These are phyloP conservation scores for Gobiocypris rarus DNA, from an alignment of 2,113 vertebrate species.

Conservation along the genomic window DNA sequence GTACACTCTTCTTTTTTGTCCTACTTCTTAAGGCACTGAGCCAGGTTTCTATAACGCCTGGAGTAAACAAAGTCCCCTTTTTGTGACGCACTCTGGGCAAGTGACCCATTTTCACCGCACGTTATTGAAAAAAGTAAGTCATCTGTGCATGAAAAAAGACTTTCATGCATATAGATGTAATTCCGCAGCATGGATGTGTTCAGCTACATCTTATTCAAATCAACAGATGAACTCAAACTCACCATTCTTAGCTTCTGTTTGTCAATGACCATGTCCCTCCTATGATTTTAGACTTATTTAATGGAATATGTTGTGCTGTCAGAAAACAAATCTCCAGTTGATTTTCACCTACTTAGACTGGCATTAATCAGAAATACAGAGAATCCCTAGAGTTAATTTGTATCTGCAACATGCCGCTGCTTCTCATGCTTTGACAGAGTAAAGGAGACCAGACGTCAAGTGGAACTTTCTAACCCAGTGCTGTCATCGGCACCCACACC, in stretches of 20 bases:
- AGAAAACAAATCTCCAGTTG: conserved; percentile 83
- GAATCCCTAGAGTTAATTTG: conserved; percentile 71
- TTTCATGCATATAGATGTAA: conserved; percentile 18
- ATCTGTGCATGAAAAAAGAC: background rate
- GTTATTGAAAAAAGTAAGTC: conserved; percentile 13
- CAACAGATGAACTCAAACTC: conserved; percentile 26
- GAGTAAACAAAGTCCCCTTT: conserved; percentile 50
- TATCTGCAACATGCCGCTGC: conserved; percentile 70
- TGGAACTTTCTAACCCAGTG: conserved; percentile 43
- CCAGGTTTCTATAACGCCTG: conserved; percentile 39
- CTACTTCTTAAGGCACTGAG: conserved; percentile 50
- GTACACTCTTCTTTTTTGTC: conserved; percentile 9
- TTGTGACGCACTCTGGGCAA: conserved; percentile 46
- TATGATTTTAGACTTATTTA: conserved; percentile 1
- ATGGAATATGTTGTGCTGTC: conserved; percentile 73
- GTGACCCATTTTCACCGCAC: conserved; percentile 53
- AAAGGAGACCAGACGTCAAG: conserved; percentile 36
- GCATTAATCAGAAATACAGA: conserved; percentile 93
- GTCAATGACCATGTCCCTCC: background rate
- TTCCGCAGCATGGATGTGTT: background rate
- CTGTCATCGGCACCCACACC: conserved; percentile 64
- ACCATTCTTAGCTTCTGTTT: background rate
- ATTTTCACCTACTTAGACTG: conserved; percentile 85
- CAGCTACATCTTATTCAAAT: background rate
- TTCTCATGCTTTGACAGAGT: conserved; percentile 24